Conservation (phyloP, 1,140 invertebrate species). For the Zaprionus capensis region DNA sequence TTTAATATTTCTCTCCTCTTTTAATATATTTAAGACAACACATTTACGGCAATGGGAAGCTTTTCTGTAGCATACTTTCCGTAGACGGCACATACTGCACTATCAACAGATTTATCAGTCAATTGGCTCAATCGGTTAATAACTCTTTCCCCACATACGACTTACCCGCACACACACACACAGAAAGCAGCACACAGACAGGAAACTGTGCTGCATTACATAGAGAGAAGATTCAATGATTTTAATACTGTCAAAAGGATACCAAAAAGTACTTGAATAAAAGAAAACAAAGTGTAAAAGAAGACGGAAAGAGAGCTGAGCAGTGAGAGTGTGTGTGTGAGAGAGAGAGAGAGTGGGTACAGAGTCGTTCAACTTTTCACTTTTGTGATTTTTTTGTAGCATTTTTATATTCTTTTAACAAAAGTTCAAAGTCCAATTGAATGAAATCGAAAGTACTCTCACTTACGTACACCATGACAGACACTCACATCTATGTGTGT, state of each 20-base stretch:
- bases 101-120: conserved; percentile 1
- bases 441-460: conserved; percentile 77
- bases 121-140: conserved; percentile 1
- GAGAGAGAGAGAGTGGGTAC: neutral
- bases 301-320: conserved; percentile 13
- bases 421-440: conserved; percentile 79
- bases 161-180: neutral
- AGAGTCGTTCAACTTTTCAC: conserved; percentile 47
- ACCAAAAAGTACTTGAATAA: conserved; percentile 1
- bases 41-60: neutral
- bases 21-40: neutral
- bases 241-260: conserved; percentile 9
- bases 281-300: conserved; percentile 24
- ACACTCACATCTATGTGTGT: neutral
- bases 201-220: neutral
- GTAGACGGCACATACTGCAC: too few species aligned
- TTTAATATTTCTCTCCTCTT: neutral
- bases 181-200: neutral
- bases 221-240: conserved; percentile 1
- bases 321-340: neutral
- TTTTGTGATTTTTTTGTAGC: conserved; percentile 61
- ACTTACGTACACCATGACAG: conserved; percentile 18
- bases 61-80: neutral
- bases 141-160: neutral
- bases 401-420: conserved; percentile 73